phyloP scores from a whole-genome alignment of 2,797 vertebrate species.

The Rhinogobio ventralis region DNA sequence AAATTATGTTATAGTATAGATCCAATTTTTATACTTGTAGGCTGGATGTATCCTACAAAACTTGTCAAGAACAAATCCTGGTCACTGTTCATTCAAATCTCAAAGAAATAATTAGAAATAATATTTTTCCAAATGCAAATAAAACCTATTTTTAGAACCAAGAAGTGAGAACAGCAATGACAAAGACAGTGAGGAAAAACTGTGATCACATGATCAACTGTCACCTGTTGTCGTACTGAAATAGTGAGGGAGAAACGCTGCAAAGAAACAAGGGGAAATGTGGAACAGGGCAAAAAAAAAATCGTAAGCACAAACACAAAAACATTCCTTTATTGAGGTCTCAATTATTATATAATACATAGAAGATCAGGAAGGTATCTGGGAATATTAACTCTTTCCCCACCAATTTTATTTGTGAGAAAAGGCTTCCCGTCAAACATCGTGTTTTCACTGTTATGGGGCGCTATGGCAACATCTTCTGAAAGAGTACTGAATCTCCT shows the following conservation, averaged over 20 bases:
- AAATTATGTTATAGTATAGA: not conserved
- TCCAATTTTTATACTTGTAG: not conserved
- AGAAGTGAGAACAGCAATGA: conserved; percentile 45
- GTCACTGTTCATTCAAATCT: not conserved
- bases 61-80: not conserved
- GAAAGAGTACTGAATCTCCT: no score
- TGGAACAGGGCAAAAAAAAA: conserved; percentile 31
- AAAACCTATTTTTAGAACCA: not conserved
- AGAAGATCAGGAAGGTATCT: not conserved
- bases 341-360: not conserved
- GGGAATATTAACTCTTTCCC: not conserved
- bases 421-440: no score
- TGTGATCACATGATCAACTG: conserved; percentile 74
- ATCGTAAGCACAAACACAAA: conserved; percentile 50
- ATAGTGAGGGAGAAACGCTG: conserved; percentile 97
- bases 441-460: no score
- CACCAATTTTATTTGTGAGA: no score
- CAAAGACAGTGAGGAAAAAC: conserved; percentile 50
- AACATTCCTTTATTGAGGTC: not conserved
- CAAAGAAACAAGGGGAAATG: conserved; percentile 79
- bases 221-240: conserved; percentile 99
- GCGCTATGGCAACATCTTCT: no score
- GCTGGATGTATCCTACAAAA: not conserved
- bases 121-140: not conserved
- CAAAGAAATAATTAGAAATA: not conserved